Evolutionary conservation across 2,113 vertebrate species (phyloP).

Genomic region (Plestiodon gilberti): DNA sequence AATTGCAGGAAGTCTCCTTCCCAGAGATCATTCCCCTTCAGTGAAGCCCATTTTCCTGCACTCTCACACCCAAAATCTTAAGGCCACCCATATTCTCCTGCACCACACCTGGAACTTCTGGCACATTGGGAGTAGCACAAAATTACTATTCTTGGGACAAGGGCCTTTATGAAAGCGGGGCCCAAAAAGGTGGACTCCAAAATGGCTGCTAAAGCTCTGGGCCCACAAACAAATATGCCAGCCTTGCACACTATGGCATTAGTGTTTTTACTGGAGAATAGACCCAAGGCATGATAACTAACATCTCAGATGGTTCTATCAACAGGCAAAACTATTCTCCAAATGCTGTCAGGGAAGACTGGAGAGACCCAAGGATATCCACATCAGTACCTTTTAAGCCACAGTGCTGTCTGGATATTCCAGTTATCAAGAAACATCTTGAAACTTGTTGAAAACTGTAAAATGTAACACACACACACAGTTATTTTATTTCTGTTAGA

Average conservation of each 20-base stretch:
- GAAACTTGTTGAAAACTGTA: constrained; percentile 96
- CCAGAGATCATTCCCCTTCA: background rate
- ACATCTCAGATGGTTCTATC: background rate
- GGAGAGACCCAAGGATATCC: background rate
- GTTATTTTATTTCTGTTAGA: constrained; percentile 24
- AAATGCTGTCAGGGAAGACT: background rate
- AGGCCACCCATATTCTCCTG: background rate
- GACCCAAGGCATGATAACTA: no score
- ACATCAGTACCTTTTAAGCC: constrained; percentile 93
- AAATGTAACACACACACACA: constrained; percentile 42
- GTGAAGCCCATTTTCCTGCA: background rate
- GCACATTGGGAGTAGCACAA: background rate
- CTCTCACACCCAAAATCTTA: background rate
- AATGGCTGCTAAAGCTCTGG: background rate
- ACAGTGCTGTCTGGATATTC: constrained; percentile 98
- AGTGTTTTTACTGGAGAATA: background rate
- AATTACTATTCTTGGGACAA: background rate
- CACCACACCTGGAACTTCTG: background rate
- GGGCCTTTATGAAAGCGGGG: background rate
- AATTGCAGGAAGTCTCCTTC: background rate
- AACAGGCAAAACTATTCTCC: background rate
- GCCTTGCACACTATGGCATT: background rate
- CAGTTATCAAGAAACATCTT: constrained; percentile 99
- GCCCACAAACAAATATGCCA: background rate
- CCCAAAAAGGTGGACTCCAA: background rate